Conservation (phyloP, 2,797 vertebrate genomes). For the Sebastes trivittatus region DNA sequence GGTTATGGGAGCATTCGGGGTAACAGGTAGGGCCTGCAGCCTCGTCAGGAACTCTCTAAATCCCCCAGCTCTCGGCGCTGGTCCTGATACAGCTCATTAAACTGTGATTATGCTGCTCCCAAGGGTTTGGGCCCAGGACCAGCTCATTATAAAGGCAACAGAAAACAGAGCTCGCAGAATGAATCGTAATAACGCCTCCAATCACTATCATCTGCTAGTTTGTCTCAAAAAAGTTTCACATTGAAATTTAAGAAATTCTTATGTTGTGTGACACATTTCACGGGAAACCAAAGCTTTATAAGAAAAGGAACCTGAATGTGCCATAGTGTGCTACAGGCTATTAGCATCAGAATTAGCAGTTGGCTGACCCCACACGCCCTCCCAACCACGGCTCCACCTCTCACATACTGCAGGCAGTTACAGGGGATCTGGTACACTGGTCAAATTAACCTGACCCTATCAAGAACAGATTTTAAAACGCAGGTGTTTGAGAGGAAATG, state of each 20-base stretch:
- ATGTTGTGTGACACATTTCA: slow-evolving; percentile 1
- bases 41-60: slow-evolving; percentile 62
- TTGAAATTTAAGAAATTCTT: slow-evolving; percentile 1
- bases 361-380: slow-evolving; percentile 21
- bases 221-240: slow-evolving; percentile 26
- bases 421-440: slow-evolving; percentile 13
- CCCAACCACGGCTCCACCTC: background rate
- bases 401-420: slow-evolving; percentile 22
- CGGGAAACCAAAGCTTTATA: slow-evolving; percentile 16
- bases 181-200: slow-evolving; percentile 43
- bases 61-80: slow-evolving; percentile 58
- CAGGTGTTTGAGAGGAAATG: slow-evolving; percentile 57
- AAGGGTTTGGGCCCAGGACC: slow-evolving; percentile 59
- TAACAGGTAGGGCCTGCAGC: slow-evolving; percentile 72
- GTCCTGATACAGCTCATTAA: slow-evolving; percentile 77
- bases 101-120: slow-evolving; percentile 70
- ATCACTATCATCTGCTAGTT: slow-evolving; percentile 51
- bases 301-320: background rate
- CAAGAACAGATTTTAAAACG: slow-evolving; percentile 45
- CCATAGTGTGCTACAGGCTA: slow-evolving; percentile 27
- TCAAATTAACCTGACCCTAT: slow-evolving; percentile 40
- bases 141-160: slow-evolving; percentile 68
- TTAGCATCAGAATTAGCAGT: slow-evolving; percentile 36
- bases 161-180: slow-evolving; percentile 58
- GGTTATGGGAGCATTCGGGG: slow-evolving; percentile 69